Evolutionary conservation across 1,140 invertebrate genomes (phyloP).

Genomic region (Bombus affinis): DNA sequence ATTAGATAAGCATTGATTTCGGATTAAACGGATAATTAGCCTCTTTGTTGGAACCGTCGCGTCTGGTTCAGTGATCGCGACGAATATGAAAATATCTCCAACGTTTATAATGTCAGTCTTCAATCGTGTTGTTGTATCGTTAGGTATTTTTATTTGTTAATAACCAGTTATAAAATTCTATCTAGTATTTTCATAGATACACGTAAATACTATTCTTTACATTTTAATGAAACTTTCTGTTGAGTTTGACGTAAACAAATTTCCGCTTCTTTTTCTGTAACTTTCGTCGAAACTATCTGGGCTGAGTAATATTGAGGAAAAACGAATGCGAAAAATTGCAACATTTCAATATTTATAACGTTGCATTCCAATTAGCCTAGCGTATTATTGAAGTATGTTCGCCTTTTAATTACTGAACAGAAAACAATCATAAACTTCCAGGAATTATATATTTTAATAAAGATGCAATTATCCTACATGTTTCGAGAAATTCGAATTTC

Average conservation of each 20-base stretch:
- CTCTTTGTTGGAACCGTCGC: conserved; percentile 3
- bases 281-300: no score
- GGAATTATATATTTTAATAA: not conserved
- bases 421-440: not conserved
- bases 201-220: not conserved
- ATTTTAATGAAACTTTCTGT: not conserved
- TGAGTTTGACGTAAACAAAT: not conserved
- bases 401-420: not conserved
- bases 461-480: not conserved
- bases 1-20: conserved; percentile 34
- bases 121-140: not conserved
- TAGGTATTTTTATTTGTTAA: not conserved
- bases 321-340: not conserved
- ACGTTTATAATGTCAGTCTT: not conserved
- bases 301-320: not conserved
- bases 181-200: no score
- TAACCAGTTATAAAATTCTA: not conserved
- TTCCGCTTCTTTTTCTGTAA: no score
- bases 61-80: not conserved
- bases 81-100: not conserved
- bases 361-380: not conserved
- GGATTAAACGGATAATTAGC: conserved; percentile 13
- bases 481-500: not conserved
- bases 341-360: not conserved
- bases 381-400: not conserved